Percentiles rank a stretch among this genome's conserved stretches.
phyloP scores from a whole-genome alignment of 2,113 vertebrate genomes.

The Boleophthalmus pectinirostris region DNA sequence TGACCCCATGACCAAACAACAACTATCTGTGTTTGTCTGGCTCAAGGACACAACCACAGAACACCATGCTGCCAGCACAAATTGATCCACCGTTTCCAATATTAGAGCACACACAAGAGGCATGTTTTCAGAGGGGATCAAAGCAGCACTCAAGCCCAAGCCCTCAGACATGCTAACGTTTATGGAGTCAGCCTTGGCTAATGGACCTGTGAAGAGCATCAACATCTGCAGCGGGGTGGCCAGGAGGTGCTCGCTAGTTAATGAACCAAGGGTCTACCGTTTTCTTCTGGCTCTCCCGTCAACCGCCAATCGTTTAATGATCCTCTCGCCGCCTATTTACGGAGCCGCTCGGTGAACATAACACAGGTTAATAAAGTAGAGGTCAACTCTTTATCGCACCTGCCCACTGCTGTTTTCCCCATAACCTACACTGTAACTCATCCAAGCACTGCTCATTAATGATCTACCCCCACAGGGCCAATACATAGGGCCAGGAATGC shows the following conservation, averaged over 20 bases:
- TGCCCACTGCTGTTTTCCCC: conserved; percentile 37
- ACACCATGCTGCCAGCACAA: neutral
- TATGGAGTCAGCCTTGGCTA: conserved; percentile 28
- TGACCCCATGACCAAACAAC: neutral
- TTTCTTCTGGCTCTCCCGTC: conserved; percentile 27
- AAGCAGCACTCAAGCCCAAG: conserved; percentile 16
- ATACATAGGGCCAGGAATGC: conserved; percentile 25
- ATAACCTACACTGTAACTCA: conserved; percentile 32
- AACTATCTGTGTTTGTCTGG: neutral
- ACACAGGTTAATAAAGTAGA: conserved; percentile 67
- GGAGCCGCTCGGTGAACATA: conserved; percentile 52
- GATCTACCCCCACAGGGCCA: conserved; percentile 37
- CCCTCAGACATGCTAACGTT: conserved; percentile 18
- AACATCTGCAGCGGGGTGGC: conserved; percentile 21
- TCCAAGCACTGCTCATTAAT: conserved; percentile 54
- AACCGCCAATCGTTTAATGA: conserved; percentile 42
- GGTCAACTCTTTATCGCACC: conserved; percentile 62
- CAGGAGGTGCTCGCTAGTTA: conserved; percentile 43
- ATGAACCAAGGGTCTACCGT: conserved; percentile 44
- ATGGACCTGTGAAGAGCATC: conserved; percentile 24
- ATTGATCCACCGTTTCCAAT: neutral
- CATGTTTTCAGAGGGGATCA: conserved; percentile 20
- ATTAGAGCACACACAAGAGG: neutral
- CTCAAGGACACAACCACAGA: too few relatives aligned
- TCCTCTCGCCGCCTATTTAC: conserved; percentile 54